Base-by-base conservation (phyloP, 2,797 vertebrate genomes). In the Urophycis tenuis region DNA sequence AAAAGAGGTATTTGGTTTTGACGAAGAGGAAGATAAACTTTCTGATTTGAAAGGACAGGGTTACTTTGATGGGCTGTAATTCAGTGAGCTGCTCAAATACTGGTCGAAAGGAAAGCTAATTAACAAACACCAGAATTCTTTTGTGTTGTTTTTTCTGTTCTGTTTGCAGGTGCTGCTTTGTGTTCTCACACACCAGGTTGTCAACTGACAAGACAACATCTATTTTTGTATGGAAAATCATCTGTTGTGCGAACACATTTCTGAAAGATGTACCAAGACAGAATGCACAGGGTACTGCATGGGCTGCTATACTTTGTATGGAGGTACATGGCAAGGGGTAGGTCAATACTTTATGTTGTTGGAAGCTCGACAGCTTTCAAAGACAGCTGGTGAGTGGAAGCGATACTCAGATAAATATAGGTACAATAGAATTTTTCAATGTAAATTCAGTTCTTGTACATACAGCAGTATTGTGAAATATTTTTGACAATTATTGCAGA, bases 361-460 rank as follows among this genome's bases (percentile, higher is more conserved):
- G 79, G 82, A 83, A 17, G 83, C 67, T 83, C 64, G 76, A 79
- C 67, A 80, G 82, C 49, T 41, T 36, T 81, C 22, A 76, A 83
- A 69, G 80, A 86, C 76, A 84, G 81, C 75, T 82, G 79, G 76
- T 78, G 83, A 88, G 84, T 88, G 83, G 86, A 86, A 25, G 87
- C 74, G 86, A 90, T 89, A 79, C 87, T 89, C 83, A 84, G 70
- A 78, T 75, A 70, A 84, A 90, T 89, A 88, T 89, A 88, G 85
- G 87, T 90, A 90, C 88, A 88, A 89, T 90, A 90, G 89, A 89
- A 89, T 89, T 92, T 91, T 91, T 91, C 89, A 91, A 89, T 91
- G 91, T 92, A 92, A 92, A 92, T 92, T 91, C 87, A 90, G 90
- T 92, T 90, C 90, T 88, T 92, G 91, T 92, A 92, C 91, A 92